phyloP scores from a whole-genome alignment of 2,797 vertebrate genomes.

The Arnoldichthys spilopterus region DNA sequence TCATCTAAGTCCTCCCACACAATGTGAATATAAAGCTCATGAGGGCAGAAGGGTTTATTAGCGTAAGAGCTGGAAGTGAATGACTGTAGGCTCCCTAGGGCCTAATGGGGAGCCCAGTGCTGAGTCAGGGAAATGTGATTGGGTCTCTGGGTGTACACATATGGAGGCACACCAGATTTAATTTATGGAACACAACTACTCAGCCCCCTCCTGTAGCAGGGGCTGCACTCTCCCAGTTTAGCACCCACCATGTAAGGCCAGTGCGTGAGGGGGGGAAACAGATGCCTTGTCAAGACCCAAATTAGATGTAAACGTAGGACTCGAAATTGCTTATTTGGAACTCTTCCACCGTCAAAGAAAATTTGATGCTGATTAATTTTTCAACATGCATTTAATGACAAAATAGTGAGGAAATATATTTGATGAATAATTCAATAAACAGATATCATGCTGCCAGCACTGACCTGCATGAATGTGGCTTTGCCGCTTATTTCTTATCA shows the following conservation, averaged over 20 bases:
- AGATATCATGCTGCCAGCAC: constrained; percentile 31
- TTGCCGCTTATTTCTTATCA: constrained; percentile 73
- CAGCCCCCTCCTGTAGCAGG: constrained; percentile 61
- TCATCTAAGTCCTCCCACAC: not conserved
- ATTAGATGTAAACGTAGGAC: constrained; percentile 59
- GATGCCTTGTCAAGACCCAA: constrained; percentile 62
- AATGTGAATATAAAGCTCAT: not conserved
- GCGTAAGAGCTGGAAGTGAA: constrained; percentile 48
- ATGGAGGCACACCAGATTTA: constrained; percentile 62
- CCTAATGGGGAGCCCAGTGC: constrained; percentile 56
- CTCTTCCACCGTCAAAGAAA: not conserved
- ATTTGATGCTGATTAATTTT: not conserved
- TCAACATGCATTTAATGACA: constrained; percentile 2
- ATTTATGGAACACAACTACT: constrained; percentile 72
- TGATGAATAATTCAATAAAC: not conserved
- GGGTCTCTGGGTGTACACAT: constrained; percentile 58
- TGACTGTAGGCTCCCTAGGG: constrained; percentile 17
- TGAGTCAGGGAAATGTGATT: constrained; percentile 77
- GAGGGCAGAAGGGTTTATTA: constrained; percentile 32
- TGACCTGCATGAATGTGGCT: constrained; percentile 68
- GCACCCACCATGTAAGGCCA: constrained; percentile 75
- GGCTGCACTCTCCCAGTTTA: constrained; percentile 75
- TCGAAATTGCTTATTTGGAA: constrained; percentile 42
- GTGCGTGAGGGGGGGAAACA: constrained; percentile 55
- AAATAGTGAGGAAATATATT: not conserved